Base-by-base conservation (phyloP, 2,888 invertebrate species). In the Aphidius colemani region DNA sequence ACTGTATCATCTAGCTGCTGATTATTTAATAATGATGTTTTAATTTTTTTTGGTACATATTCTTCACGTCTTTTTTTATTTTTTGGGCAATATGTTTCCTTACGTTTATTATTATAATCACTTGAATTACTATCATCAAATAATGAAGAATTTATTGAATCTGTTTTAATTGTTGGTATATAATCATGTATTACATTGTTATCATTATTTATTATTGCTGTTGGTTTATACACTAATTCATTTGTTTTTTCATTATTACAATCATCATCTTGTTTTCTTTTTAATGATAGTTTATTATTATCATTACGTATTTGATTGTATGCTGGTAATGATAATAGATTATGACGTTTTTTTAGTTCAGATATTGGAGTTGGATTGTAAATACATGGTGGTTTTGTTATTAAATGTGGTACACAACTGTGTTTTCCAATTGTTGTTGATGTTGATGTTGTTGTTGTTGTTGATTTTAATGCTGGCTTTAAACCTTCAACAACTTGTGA, bases 361-460 rank as follows among this genome's bases (percentile, higher is more conserved):
- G 88, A 82, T 75, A 89, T 89, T 1, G 89, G 89, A 3, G 89
- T 89, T 39, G 89, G 89, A 75, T 88, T 88, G 73, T 89, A 89
- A 30, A 79, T 78, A 51, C 78, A 79, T 7, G 76, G 67, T 3
- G 77, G 68, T 49, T 75, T 78, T 1, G 72, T 70, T 11, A 76
- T 72, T 13, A 76, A 66, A n/a, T 80, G 69, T 7, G 81, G 78
- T 18, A 77, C 74, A 7, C 73, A 68, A 6, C 67, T 50, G 55
- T 71, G 70, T 61, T 74, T 71, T 5, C 75, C 72, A 13, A 70
- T 62, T 0, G 70, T 63, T 4, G 76, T 64, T 0, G 70, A 67
- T 18, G 18, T 18, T 18, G 18, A 3, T 18, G 18, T 18, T 18
- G 18, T 18, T 30, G 30, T 30, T 30, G 30, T 30, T 30, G 30